These are phyloP conservation scores for Bos javanicus DNA, from an alignment of 2,113 vertebrate genomes.

Conservation along the genomic window DNA sequence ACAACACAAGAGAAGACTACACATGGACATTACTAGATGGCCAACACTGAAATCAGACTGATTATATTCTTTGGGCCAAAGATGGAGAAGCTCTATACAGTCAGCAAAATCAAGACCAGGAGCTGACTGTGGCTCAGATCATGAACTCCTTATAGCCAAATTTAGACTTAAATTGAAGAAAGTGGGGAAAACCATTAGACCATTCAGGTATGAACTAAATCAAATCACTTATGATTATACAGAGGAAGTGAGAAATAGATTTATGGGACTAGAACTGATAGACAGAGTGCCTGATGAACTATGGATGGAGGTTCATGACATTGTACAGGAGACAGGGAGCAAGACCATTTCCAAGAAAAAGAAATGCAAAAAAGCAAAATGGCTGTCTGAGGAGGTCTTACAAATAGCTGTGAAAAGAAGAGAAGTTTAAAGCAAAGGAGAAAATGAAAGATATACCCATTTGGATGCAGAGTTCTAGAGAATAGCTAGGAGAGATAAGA, in stretches of 20 bases:
- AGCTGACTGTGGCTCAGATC: background rate
- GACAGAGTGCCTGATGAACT: background rate
- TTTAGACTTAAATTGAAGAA: background rate
- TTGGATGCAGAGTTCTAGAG: fast-evolving
- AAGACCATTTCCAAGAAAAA: background rate
- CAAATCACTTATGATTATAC: background rate
- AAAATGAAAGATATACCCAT: background rate
- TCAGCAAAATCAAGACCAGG: fast-evolving
- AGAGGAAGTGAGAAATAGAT: background rate
- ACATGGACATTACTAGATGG: background rate
- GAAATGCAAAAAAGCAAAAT: background rate
- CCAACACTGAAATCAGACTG: background rate
- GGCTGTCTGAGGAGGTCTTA: background rate
- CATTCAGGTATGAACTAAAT: background rate
- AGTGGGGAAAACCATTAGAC: background rate
- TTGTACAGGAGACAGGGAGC: background rate
- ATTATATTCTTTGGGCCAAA: background rate
- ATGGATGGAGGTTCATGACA: background rate
- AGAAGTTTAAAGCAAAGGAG: background rate
- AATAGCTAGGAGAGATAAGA: background rate
- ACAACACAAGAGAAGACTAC: background rate
- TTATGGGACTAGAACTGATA: background rate
- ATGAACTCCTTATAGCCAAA: background rate
- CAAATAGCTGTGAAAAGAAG: background rate
- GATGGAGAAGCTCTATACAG: background rate